A percentile compares a stretch with the other conserved stretches of the same genome.
Conservation (phyloP, 2,797 vertebrate species). For the Ctenosaura bakeri region DNA sequence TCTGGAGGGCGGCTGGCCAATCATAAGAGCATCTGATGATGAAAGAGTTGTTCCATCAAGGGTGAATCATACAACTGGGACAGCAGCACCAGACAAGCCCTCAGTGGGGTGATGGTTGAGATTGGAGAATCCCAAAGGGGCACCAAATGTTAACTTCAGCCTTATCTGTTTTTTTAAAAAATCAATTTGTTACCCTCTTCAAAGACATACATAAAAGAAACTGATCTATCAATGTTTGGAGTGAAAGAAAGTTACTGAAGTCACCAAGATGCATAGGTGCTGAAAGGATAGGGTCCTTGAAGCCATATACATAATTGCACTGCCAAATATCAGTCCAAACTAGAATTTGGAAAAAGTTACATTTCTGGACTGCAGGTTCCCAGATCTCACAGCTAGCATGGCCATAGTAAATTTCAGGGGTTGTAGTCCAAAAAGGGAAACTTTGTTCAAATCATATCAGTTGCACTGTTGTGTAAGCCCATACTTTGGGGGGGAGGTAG, state of each 20-base stretch:
- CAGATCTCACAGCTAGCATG: too few relatives aligned
- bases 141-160: conserved; percentile 18
- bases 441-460: not conserved
- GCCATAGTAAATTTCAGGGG: too few relatives aligned
- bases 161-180: not conserved
- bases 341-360: too few relatives aligned
- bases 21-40: not conserved
- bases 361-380: too few relatives aligned
- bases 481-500: not conserved
- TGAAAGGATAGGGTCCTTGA: not conserved
- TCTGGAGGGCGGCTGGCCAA: conserved; percentile 27
- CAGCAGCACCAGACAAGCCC: conserved; percentile 25
- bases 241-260: not conserved
- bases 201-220: not conserved
- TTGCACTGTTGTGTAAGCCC: not conserved
- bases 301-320: not conserved
- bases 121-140: conserved; percentile 7
- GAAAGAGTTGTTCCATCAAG: conserved; percentile 31
- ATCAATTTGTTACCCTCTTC: not conserved
- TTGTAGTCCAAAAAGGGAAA: too few relatives aligned
- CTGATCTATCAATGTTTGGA: not conserved
- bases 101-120: conserved; percentile 17
- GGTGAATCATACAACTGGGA: conserved; percentile 19
- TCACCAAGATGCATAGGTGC: not conserved
- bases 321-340: not conserved